These are phyloP conservation scores for Craterocephalus amniculus DNA, from an alignment of 2,797 vertebrate species.

Conservation along the genomic window DNA sequence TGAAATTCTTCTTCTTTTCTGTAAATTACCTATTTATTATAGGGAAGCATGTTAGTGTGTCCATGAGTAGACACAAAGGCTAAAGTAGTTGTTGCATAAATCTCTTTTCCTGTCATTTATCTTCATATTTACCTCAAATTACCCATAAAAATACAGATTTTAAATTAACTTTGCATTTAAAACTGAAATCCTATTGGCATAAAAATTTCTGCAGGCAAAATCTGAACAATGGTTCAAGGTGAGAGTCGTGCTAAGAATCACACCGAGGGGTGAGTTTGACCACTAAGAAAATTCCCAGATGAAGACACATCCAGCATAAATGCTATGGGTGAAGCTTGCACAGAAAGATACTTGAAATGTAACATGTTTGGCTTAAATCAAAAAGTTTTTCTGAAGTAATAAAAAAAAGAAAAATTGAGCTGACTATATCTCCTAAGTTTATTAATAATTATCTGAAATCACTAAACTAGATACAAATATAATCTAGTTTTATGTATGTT, in stretches of 20 bases:
- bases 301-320: conserved; percentile 22
- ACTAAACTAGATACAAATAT: not conserved
- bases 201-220: conserved; percentile 1
- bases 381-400: conserved; percentile 37
- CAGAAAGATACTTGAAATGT: conserved; percentile 80
- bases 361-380: conserved; percentile 80
- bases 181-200: not conserved
- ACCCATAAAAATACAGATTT: not conserved
- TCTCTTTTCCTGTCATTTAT: conserved; percentile 19
- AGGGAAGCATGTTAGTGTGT: not conserved
- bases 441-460: conserved; percentile 1
- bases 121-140: conserved; percentile 1
- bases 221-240: conserved; percentile 6
- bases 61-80: not conserved
- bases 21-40: not conserved
- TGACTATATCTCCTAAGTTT: conserved; percentile 7
- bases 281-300: conserved; percentile 29
- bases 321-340: conserved; percentile 65
- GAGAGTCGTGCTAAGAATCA: not conserved
- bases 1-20: not conserved
- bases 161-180: not conserved
- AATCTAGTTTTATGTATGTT: conserved; percentile 1
- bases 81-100: conserved; percentile 1
- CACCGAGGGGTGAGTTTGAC: not conserved
- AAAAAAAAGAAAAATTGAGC: not conserved